Conservation (phyloP, 2,113 vertebrate genomes). For the Suncus etruscus region DNA sequence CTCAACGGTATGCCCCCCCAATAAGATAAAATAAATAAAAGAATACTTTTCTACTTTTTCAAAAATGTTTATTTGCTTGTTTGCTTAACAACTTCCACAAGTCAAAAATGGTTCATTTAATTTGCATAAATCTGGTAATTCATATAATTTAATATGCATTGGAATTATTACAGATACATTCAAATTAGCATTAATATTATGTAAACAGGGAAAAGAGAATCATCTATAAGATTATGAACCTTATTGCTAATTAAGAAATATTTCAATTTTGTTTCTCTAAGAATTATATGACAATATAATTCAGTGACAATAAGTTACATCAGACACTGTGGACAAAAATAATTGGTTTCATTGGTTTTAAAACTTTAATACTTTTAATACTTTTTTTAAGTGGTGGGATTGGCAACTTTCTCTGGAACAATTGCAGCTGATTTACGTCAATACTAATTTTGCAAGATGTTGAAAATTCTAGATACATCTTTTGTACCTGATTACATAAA, state of each 20-base stretch:
- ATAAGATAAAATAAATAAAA: not conserved
- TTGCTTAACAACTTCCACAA: not conserved
- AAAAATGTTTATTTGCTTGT: not conserved
- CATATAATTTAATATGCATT: not conserved
- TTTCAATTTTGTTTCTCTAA: slow-evolving; percentile 28
- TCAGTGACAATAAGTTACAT: not conserved
- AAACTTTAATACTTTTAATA: no score
- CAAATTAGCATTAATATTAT: not conserved
- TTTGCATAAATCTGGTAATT: not conserved
- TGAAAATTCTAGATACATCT: not conserved
- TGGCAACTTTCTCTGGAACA: not conserved
- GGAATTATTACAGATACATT: no score
- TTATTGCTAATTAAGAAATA: not conserved
- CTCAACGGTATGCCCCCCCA: no score
- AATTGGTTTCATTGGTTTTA: not conserved
- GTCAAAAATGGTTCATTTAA: not conserved
- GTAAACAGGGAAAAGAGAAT: not conserved
- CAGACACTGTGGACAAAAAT: not conserved
- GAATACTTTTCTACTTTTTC: not conserved
- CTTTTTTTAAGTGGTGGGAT: not conserved
- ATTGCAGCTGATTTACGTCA: not conserved
- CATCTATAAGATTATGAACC: not conserved
- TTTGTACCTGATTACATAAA: not conserved
- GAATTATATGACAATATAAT: not conserved
- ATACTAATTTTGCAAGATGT: not conserved